Evolutionary conservation across 2,113 vertebrate species (phyloP), one percentile per base, ranked within the genome.

Genomic region (Capreolus pygargus): DNA sequence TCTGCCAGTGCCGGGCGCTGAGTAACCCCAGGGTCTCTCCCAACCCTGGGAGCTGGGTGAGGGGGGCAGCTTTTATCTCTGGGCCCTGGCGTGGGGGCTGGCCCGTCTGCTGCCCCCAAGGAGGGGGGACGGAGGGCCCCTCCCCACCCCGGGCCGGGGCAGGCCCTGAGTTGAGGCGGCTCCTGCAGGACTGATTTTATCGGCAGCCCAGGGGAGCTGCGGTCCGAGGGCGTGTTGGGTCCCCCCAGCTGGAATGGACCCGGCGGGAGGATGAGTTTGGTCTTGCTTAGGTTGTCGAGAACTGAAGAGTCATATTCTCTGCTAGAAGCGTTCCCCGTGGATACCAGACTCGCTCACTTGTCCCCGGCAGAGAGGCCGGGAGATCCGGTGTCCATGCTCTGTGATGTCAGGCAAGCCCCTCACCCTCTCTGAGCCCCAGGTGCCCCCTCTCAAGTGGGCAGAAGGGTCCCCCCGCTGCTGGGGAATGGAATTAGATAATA

Each of bases 121-220:
- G 60, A 87, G 23, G 2, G 1, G 90, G 57, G 70, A 64, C 10
- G 0, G n/a, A 33, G 33, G 85, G 89, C 89, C 58, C 78, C 67
- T 25, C 70, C 70, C 70, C 5, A 2, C 36, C 27, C 76, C 15
- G 12, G 70, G 87, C 81, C 6, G 14, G 86, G 93, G 82, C 96
- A 97, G 97, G 97, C 93, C 57, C 43, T 14, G 93, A 97, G 97
- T 86, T 91, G 97, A 91, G 88, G 86, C 21, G 0, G 93, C 93
- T 93, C 97, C 96, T 4, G 14, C 36, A 39, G 91, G 84, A 25
- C 91, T 96, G 92, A 97, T 96, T 96, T 92, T 94, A 94, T 94
- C 25, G 1, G 57, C 70, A 23, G 57, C 50, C 43, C 0, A 0
- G 33, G 92, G 86, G 57, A 87, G 95, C 85, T 0, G 0, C 36